These are phyloP conservation scores for Danio jaintianensis DNA, from an alignment of 2,797 vertebrate genomes.

Conservation along the genomic window DNA sequence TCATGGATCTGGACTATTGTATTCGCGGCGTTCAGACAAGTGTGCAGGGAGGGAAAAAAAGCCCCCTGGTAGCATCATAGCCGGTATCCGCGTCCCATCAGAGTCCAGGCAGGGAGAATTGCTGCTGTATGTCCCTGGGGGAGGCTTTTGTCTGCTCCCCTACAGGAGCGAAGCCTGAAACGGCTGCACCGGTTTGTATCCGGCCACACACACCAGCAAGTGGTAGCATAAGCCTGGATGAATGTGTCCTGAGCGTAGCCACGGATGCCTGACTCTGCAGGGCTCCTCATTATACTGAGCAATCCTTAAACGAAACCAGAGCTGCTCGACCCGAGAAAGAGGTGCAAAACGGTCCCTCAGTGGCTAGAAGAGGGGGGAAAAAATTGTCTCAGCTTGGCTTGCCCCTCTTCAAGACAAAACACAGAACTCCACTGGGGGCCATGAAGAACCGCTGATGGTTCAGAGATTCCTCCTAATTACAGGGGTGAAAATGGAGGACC, in stretches of 20 bases:
- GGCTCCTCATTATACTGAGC: constrained; percentile 47
- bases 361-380: background rate
- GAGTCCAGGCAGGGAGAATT: constrained; percentile 13
- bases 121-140: constrained; percentile 42
- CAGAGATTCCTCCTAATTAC: constrained; percentile 31
- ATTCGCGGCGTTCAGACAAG: constrained; percentile 42
- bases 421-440: constrained; percentile 39
- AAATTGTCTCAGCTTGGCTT: background rate
- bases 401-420: constrained; percentile 26
- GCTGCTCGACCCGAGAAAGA: constrained; percentile 1
- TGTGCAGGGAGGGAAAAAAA: constrained; percentile 7
- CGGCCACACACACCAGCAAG: constrained; percentile 26
- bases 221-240: constrained; percentile 5
- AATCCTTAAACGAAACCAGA: constrained; percentile 41
- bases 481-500: constrained; percentile 8
- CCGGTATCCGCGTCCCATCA: constrained; percentile 8
- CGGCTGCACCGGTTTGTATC: constrained; percentile 27
- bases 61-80: constrained; percentile 18
- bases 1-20: constrained; percentile 51
- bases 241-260: constrained; percentile 19
- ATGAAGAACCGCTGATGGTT: constrained; percentile 21
- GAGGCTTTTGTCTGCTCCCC: constrained; percentile 55
- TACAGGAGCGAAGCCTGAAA: constrained; percentile 44
- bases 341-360: constrained; percentile 14
- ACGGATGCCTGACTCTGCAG: constrained; percentile 27